A percentile compares a stretch with the other conserved stretches of the same genome.
Conservation (phyloP, 2,797 vertebrate genomes). For the Scomberomorus guttatus region DNA sequence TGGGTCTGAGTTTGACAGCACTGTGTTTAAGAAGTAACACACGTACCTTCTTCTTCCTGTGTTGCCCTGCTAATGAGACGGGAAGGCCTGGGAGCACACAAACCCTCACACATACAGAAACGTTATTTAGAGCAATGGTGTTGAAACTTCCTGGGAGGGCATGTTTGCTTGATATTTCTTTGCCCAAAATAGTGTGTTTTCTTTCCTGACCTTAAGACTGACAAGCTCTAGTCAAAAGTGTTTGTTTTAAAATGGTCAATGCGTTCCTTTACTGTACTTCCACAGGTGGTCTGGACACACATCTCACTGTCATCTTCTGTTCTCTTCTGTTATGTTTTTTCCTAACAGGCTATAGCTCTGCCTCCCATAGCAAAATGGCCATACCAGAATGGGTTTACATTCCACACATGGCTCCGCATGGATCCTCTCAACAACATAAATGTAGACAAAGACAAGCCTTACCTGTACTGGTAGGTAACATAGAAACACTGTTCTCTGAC, state of each 20-base stretch:
- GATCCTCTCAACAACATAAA: conserved; percentile 99
- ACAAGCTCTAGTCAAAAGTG: background rate
- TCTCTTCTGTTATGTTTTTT: conserved; percentile 17
- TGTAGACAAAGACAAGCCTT: conserved; percentile 98
- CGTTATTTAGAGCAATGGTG: background rate
- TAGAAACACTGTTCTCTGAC: background rate
- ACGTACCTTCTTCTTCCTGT: conserved; percentile 29
- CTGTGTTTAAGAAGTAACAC: conserved; percentile 5
- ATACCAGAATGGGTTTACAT: conserved; percentile 98
- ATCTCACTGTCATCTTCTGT: background rate
- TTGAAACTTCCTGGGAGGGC: background rate
- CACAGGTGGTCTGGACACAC: background rate
- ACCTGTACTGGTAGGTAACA: conserved; percentile 95
- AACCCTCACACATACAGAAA: background rate
- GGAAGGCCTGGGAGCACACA: conserved; percentile 23
- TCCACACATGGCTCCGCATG: conserved; percentile 98
- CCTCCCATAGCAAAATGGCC: conserved; percentile 99
- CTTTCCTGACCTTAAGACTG: background rate
- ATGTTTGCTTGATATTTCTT: conserved; percentile 4
- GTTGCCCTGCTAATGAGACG: conserved; percentile 38
- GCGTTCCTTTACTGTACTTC: background rate
- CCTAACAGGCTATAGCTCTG: conserved; percentile 94
- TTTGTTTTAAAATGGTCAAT: conserved; percentile 8
- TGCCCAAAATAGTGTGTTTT: background rate
- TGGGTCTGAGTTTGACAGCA: conserved; percentile 11